Evolutionary conservation across 2,113 vertebrate genomes (phyloP).

Genomic region (Callionymus lyra): DNA sequence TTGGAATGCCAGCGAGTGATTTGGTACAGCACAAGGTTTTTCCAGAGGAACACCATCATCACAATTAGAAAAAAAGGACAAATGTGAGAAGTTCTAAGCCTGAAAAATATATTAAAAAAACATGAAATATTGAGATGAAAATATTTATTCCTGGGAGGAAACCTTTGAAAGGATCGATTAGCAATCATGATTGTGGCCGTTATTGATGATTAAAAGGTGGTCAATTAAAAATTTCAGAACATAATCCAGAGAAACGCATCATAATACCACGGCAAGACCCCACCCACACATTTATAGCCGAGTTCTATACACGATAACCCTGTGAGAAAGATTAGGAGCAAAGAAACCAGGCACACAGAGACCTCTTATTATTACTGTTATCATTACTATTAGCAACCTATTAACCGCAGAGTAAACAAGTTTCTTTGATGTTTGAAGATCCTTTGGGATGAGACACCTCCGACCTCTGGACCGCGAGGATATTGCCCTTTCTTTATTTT

Average conservation of each 20-base stretch:
- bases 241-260: too few relatives aligned
- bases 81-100: too few relatives aligned
- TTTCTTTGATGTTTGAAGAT: constrained; percentile 17
- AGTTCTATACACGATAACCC: constrained; percentile 39
- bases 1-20: constrained; percentile 84
- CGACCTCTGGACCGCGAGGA: constrained; percentile 30
- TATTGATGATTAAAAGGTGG: background rate
- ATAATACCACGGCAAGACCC: constrained; percentile 27
- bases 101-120: background rate
- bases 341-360: constrained; percentile 45
- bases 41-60: too few relatives aligned
- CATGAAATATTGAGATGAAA: background rate
- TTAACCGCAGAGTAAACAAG: constrained; percentile 37
- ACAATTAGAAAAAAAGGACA: background rate
- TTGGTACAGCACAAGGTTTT: constrained; percentile 62
- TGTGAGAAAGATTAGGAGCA: constrained; percentile 36
- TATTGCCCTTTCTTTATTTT: constrained; percentile 18
- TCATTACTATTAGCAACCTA: constrained; percentile 39
- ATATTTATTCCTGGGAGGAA: too few relatives aligned
- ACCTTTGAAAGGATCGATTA: too few relatives aligned
- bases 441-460: constrained; percentile 34
- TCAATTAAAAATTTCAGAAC: too few relatives aligned
- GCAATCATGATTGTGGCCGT: too few relatives aligned
- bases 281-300: constrained; percentile 39
- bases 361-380: constrained; percentile 27